Base-by-base conservation (phyloP, 2,113 vertebrate genomes). In the Caranx melampygus region DNA sequence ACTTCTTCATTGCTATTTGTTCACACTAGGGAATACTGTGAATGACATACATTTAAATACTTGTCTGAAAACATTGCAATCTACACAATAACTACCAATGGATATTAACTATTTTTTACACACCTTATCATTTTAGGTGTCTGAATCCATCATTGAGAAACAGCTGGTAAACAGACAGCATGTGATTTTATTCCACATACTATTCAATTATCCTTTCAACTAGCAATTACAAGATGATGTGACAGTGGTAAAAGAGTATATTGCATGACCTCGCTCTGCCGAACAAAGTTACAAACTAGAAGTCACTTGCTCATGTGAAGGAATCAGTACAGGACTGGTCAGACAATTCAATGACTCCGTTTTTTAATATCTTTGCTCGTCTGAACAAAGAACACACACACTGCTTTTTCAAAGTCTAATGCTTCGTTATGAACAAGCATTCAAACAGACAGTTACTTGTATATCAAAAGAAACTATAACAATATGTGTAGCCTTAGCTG, bases 211-310 rank as follows among this genome's bases (percentile, higher is more conserved):
- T 37, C 44, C 4, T n/a, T 6, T 47, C 12, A 45, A n/a, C 13
- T 40, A 4, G 2, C 44, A 72, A 57, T 31, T 49, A 52, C 47
- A 21, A 21, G 45, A 79, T 33, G 14, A 67, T 37, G 44, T 52
- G 44, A 21, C 59, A 33, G 5, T 42, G n/a, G 26, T 52, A 18
- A 42, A 54, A 49, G 45, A n/a, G 35, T 15, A 42, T 21, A 31
- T 12, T 37, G 33, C 61, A 47, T 21, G 55, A 64, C 61, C 51
- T 40, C 15, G 3, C 26, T 47, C 21, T 57, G 31, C 14, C 8
- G 13, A 9, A 52, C 51, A 61, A 79, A 78, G 60, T 66, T 33
- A 4, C 44, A 20, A 35, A 26, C 42, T n/a, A 49, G 37, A 62
- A 34, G 11, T 20, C 20, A 60, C 58, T 42, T 20, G 49, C 42